Conservation (phyloP, 2,888 invertebrate species). For the Crossocerus cetratus region DNA sequence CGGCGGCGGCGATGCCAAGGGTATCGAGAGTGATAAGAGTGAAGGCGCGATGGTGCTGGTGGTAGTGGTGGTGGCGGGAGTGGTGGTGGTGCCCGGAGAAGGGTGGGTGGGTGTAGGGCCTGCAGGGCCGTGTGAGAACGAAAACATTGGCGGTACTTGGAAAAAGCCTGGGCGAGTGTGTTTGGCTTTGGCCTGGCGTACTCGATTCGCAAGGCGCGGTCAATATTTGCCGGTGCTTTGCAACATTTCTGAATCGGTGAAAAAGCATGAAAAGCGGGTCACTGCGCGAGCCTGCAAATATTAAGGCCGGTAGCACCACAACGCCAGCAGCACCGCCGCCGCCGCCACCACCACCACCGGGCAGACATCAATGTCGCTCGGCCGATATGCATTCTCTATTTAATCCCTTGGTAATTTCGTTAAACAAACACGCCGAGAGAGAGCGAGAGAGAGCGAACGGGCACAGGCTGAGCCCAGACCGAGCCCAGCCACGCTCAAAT, state of each 20-base stretch:
- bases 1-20: no score
- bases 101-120: background rate
- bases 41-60: background rate
- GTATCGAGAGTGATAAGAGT: background rate
- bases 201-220: slow-evolving; percentile 9
- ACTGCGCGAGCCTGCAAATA: slow-evolving; percentile 31
- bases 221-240: slow-evolving; percentile 26
- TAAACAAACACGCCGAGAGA: slow-evolving; percentile 53
- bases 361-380: slow-evolving; percentile 28
- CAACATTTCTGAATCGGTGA: slow-evolving; percentile 34
- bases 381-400: slow-evolving; percentile 51
- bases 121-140: background rate
- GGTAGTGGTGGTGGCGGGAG: background rate
- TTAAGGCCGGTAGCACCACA: slow-evolving; percentile 24
- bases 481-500: slow-evolving; percentile 41
- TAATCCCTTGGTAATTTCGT: slow-evolving; percentile 59
- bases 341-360: background rate
- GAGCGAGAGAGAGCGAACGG: background rate
- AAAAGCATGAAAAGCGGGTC: slow-evolving; percentile 19
- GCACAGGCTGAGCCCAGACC: background rate
- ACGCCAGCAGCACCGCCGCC: no score
- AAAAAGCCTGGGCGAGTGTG: slow-evolving; percentile 10
- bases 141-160: background rate
- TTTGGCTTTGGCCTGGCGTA: slow-evolving; percentile 5
- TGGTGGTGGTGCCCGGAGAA: background rate